phyloP scores from a whole-genome alignment of 2,113 vertebrate genomes.

The Psilopogon haemacephalus region DNA sequence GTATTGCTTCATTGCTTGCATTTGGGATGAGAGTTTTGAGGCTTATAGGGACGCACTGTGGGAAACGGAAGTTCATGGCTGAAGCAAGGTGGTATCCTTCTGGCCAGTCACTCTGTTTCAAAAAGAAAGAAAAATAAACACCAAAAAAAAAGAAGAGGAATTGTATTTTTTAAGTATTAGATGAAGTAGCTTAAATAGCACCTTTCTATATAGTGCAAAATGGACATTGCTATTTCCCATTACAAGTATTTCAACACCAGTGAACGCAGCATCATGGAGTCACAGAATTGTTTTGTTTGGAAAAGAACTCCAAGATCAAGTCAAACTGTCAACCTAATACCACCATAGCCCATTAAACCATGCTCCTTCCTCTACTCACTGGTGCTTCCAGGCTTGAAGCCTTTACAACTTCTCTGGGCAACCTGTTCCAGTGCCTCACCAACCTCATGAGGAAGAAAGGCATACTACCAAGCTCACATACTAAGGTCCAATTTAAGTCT shows the following conservation, averaged over 20 bases:
- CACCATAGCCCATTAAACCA: too few relatives aligned
- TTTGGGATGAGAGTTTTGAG: conserved; percentile 97
- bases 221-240: neutral
- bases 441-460: too few relatives aligned
- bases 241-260: neutral
- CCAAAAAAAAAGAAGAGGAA: neutral
- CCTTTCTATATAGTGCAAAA: neutral
- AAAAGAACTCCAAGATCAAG: too few relatives aligned
- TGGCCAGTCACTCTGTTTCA: conserved; percentile 88
- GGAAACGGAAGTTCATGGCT: conserved; percentile 96
- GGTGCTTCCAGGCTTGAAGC: too few relatives aligned
- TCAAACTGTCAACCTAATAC: too few relatives aligned
- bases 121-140: neutral
- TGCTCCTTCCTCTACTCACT: too few relatives aligned
- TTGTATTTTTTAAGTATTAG: neutral
- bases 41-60: conserved; percentile 92
- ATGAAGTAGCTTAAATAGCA: neutral
- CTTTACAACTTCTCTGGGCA: too few relatives aligned
- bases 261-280: neutral
- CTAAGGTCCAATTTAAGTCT: too few relatives aligned
- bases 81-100: conserved; percentile 93
- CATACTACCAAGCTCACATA: too few relatives aligned
- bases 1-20: conserved; percentile 90
- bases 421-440: too few relatives aligned
- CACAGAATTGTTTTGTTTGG: too few relatives aligned